phyloP scores from a whole-genome alignment of 2,888 invertebrate genomes.

The Ormyrus rosae region DNA sequence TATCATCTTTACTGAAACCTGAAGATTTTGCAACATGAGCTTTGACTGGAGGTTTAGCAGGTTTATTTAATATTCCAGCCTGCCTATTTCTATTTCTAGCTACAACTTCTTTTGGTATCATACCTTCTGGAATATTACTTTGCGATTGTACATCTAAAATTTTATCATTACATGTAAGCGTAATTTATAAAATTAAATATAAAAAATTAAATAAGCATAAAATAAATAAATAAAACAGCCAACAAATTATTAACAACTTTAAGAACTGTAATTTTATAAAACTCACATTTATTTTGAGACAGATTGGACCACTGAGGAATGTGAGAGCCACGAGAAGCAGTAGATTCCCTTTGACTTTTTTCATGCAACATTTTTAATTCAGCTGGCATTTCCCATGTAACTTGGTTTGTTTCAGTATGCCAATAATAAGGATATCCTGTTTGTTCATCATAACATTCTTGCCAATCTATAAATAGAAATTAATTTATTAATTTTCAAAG shows the following conservation, averaged over 20 bases:
- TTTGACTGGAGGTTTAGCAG: conserved; percentile 62
- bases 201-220: no score
- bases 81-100: conserved; percentile 71
- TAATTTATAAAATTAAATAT: neutral
- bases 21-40: conserved; percentile 58
- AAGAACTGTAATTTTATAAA: neutral
- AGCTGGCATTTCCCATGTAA: conserved; percentile 81
- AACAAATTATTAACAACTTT: no score
- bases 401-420: conserved; percentile 81
- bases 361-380: conserved; percentile 69
- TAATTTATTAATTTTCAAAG: neutral
- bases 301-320: conserved; percentile 65
- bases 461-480: conserved; percentile 75
- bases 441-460: conserved; percentile 80
- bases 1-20: conserved; percentile 67
- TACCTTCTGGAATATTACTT: conserved; percentile 72
- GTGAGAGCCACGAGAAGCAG: conserved; percentile 55
- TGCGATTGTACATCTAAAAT: conserved; percentile 68
- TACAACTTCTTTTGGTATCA: conserved; percentile 73
- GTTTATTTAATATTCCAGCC: conserved; percentile 64
- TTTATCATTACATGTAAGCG: neutral
- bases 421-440: conserved; percentile 82
- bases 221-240: no score
- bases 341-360: conserved; percentile 59
- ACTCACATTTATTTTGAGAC: conserved; percentile 63